Base-by-base conservation (phyloP, 1,140 invertebrate species). In the Ooceraea biroi region DNA sequence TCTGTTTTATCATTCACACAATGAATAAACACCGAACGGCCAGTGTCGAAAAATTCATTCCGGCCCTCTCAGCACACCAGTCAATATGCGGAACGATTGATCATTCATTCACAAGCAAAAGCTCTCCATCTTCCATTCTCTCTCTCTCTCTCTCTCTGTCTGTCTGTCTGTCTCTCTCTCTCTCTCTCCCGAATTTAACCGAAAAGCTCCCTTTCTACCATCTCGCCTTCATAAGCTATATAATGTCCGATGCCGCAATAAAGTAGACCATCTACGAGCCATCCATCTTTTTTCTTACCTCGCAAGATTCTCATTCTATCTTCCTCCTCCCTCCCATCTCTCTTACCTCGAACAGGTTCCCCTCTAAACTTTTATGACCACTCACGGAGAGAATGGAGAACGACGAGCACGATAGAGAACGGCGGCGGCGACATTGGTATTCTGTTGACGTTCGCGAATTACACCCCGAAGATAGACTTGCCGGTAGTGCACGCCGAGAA, bases 401-500 rank as follows among this genome's bases (percentile, higher is more conserved):
- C 44, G 72, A 50, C 25, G 73, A 27, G 60, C 41, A 61, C 22
- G 65, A 83, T 82, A 58, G 82, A 82, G 84, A 84, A 88, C 77
- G 82, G 85, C 84, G 84, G 63, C 83, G 78, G 63, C 72, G 87
- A 88, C 88, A 89, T 90, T 89, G 86, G 86, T 88, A 88, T 91
- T 90, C 92, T 88, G 90, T 89, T 88, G 88, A 90, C 83, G 86
- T 84, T 60, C 72, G 87, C 71, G 88, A 90, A 91, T 92, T 90
- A 89, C 85, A 85, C 85, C 58, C 86, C 71, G 50, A 60, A 77
- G 71, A 61, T 46, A 82, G 68, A 63, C 50, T 66, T 25, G 27
- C 52, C 61, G 48, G 17, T 52, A 55, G 58, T 17, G 82, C 77
- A 71, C 61, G 46, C 57, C 44, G 57, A 52, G 73, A 74, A 72